Base-by-base conservation (phyloP, 2,888 invertebrate genomes). In the Acronicta aceris region DNA sequence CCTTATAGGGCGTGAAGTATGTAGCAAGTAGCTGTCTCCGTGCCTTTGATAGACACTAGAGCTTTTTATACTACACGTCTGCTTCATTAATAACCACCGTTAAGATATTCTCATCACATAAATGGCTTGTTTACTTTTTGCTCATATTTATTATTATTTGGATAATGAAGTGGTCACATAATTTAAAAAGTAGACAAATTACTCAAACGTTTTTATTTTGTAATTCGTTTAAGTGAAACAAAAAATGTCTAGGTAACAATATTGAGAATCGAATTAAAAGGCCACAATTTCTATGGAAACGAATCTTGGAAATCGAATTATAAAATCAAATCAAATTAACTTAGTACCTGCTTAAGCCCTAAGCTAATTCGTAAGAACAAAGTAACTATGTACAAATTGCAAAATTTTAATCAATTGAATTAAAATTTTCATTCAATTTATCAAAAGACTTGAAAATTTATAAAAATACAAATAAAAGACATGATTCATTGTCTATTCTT, bases 61-160 rank as follows among this genome's bases (percentile, higher is more conserved):
- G 74, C 65, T 90, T 90, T 90, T 90, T 88, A 81, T 80, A 63
- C 71, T 67, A 74, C 70, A 78, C 68, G 79, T 72, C 77, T 74
- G 76, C 80, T 84, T 82, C 84, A 85, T 87, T 89, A 89, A 89
- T 89, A 90, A 86, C 82, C 79, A 81, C 79, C 81, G 81, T 79
- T 78, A 81, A 84, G 79, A 81, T 80, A 82, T 82, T 81, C 79
- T 70, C 71, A 75, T 78, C 81, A 51, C 64, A 79, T 82, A 84
- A 84, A 89, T 85, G 85, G 85, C 70, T 78, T 15, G 77, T 78
- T 80, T 75, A 75, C 88, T 70, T 90, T 89, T 90, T 89, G 74
- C 76, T 53, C 15, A 60, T 68, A 54, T 76, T 73, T 74, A 72
- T 75, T 74, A 72, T 78, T 71, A 58, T 69, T 71, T 59, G 60